Conservation (phyloP, 1,140 invertebrate species). For the Drosophila grimshawi region DNA sequence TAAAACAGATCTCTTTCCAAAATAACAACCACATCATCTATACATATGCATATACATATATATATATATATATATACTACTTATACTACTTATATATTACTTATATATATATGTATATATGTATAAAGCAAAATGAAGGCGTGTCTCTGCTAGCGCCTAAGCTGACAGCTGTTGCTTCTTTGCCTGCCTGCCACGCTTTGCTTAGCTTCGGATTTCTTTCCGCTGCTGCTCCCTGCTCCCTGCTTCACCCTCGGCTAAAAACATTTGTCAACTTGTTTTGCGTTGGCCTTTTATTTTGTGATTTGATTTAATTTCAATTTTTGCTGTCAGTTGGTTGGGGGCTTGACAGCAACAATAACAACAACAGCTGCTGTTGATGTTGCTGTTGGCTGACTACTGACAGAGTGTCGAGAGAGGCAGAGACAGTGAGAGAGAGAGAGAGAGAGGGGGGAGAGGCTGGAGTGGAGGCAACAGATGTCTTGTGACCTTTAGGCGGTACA, state of each 20-base stretch:
- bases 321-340: constrained; percentile 7
- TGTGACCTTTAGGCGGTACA: background rate
- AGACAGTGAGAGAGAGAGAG: background rate
- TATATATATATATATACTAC: constrained; percentile 2
- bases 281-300: constrained; percentile 12
- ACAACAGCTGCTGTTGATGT: constrained; percentile 27
- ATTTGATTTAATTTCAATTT: constrained; percentile 35
- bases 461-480: background rate
- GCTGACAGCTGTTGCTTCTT: constrained; percentile 34
- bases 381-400: constrained; percentile 17
- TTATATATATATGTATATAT: constrained; percentile 5
- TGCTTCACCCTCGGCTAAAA: background rate
- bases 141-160: constrained; percentile 19
- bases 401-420: background rate
- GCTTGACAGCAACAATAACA: constrained; percentile 2
- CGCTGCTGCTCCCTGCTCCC: background rate
- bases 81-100: constrained; percentile 2
- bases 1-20: constrained; percentile 61
- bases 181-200: background rate
- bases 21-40: constrained; percentile 39
- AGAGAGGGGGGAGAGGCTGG: background rate
- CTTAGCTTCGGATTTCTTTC: background rate
- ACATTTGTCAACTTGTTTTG: constrained; percentile 50
- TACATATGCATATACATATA: background rate
- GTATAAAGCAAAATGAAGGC: constrained; percentile 26